phyloP scores from a whole-genome alignment of 2,888 invertebrate genomes.

The Patella caerulea region DNA sequence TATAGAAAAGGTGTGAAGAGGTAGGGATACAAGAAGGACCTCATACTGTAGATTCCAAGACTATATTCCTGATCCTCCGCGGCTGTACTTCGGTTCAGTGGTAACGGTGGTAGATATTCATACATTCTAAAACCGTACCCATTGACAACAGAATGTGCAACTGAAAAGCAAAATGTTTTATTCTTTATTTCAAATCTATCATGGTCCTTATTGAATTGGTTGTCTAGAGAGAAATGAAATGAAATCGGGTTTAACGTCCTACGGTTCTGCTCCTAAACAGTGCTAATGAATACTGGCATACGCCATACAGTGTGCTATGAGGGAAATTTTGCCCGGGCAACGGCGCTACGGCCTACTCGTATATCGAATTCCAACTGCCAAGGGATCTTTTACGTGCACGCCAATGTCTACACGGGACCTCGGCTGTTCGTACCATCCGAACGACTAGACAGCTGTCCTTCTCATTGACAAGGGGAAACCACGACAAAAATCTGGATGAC shows the following conservation, averaged over 20 bases:
- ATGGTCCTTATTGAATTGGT: neutral
- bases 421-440: no score
- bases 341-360: no score
- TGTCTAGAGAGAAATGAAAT: neutral
- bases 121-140: conserved; percentile 65
- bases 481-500: no score
- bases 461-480: no score
- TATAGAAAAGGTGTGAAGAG: conserved; percentile 30
- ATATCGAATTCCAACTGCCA: no score
- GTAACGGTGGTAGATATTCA: conserved; percentile 45
- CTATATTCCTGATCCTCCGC: conserved; percentile 38
- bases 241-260: neutral
- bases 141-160: conserved; percentile 59
- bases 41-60: conserved; percentile 59
- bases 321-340: no score
- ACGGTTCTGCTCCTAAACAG: no score
- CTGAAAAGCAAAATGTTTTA: conserved; percentile 38
- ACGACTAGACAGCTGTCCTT: no score
- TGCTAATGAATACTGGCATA: no score
- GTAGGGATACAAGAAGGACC: conserved; percentile 57
- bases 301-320: no score
- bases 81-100: conserved; percentile 36
- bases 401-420: no score
- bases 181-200: neutral
- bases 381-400: no score